Base-by-base conservation (phyloP, 2,888 invertebrate genomes). In the Conops quadrifasciatus region DNA sequence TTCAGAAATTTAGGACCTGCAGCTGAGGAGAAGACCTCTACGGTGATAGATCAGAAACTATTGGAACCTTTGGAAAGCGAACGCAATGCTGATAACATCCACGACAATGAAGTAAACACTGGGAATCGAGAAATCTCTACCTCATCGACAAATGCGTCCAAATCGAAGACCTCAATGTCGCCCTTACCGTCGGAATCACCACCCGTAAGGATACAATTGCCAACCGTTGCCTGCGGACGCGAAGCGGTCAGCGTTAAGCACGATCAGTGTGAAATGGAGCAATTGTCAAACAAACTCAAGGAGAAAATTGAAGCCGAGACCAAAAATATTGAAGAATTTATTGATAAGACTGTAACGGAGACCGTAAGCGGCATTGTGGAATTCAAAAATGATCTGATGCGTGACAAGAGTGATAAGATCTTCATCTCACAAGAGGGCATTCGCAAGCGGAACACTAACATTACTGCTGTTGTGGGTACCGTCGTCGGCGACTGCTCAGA, bases 281-380 rank as follows among this genome's bases (percentile, higher is more conserved):
- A 85, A 71, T 78, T 86, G 76, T 85, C 85, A 16, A 84, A 80
- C 76, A 85, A 85, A 70, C 73, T 86, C 7, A 85, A 83, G 77
- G 84, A 85, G 73, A 86, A 86, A 73, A 81, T 86, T 71, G 86
- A 84, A 73, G 82, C 84, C 56, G 86, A 86, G 76, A 84, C 86
- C 68, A 83, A 83, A 75, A 86, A 85, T 77, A 86, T 86, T 80
- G 86, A 86, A 79, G 86, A 85, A 71, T 86, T 86, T 79, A 84
- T 86, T 77, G 86, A 86, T 82, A 86, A 86, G 83, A 86, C 86
- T 80, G 85, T 85, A 68, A 83, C 81, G 59, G 84, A 84, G 70
- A 85, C 86, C 74, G 86, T 86, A 56, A 83, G 82, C 71, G 86
- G 86, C 75, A 86, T 86, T 76, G 86, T 85, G 69, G 86, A 83